phyloP scores from a whole-genome alignment of 1,140 invertebrate genomes.

The Vanessa atalanta region DNA sequence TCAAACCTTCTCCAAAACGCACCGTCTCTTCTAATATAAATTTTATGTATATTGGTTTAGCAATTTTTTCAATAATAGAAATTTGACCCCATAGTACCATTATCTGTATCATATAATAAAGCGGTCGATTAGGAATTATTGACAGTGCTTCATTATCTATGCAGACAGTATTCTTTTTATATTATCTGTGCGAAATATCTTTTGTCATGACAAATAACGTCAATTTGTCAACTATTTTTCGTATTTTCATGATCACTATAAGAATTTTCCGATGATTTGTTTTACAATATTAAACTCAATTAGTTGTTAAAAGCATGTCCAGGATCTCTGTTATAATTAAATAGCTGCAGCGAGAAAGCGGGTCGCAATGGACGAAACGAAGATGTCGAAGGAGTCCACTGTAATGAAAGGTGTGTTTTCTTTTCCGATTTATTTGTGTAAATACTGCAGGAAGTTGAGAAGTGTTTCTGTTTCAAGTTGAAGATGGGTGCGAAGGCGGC shows the following conservation, averaged over 20 bases:
- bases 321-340: constrained; percentile 14
- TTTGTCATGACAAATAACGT: constrained; percentile 35
- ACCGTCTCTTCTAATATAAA: too few relatives aligned
- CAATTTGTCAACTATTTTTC: constrained; percentile 39
- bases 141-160: not conserved
- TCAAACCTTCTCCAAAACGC: too few relatives aligned
- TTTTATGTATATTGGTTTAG: too few relatives aligned
- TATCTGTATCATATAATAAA: too few relatives aligned
- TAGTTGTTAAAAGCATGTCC: constrained; percentile 22
- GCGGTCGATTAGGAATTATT: too few relatives aligned
- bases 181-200: not conserved
- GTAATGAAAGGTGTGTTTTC: constrained; percentile 68
- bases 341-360: constrained; percentile 17
- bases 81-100: too few relatives aligned
- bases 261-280: constrained; percentile 36
- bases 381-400: constrained; percentile 57
- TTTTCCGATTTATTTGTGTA: constrained; percentile 38
- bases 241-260: constrained; percentile 38
- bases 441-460: constrained; percentile 56
- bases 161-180: not conserved
- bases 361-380: constrained; percentile 46
- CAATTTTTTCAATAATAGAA: too few relatives aligned
- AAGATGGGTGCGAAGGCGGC: constrained; percentile 48
- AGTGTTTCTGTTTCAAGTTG: constrained; percentile 73
- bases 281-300: constrained; percentile 27